phyloP scores from a whole-genome alignment of 2,113 vertebrate species.

The Beaufortia kweichowensis region DNA sequence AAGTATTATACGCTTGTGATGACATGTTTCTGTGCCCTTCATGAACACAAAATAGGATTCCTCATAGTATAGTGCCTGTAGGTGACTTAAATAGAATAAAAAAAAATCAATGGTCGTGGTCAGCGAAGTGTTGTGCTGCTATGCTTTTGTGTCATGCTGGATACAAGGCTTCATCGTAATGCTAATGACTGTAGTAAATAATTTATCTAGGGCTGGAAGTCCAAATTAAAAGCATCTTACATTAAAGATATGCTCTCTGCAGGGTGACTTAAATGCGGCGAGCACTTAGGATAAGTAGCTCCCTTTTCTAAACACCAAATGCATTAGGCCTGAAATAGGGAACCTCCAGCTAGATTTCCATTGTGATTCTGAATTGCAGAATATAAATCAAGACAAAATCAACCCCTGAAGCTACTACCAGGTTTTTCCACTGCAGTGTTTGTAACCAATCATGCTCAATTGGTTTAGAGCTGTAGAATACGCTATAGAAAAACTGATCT shows the following conservation, averaged over 20 bases:
- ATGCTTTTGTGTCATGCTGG: slow-evolving; percentile 27
- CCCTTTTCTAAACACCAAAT: slow-evolving; percentile 41
- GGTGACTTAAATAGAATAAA: neutral
- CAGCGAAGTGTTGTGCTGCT: neutral
- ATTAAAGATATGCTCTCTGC: slow-evolving; percentile 43
- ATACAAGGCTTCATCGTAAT: slow-evolving; percentile 23
- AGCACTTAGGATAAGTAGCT: slow-evolving; percentile 51
- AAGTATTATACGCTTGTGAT: neutral
- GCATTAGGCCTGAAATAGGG: slow-evolving; percentile 41
- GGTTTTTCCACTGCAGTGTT: neutral
- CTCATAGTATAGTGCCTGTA: neutral
- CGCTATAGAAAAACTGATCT: neutral
- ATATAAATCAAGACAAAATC: slow-evolving; percentile 23
- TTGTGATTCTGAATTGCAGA: slow-evolving; percentile 1
- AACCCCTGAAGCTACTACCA: slow-evolving; percentile 9
- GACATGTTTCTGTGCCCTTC: neutral
- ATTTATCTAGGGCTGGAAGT: slow-evolving; percentile 42
- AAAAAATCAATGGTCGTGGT: neutral
- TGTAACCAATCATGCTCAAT: neutral
- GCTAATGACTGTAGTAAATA: slow-evolving; percentile 42
- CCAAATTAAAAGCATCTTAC: slow-evolving; percentile 52
- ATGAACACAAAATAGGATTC: neutral
- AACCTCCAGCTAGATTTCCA: slow-evolving; percentile 21
- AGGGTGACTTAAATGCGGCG: slow-evolving; percentile 35
- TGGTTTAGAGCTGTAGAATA: neutral